Evolutionary conservation across 1,140 invertebrate genomes (phyloP), one percentile per base, ranked within the genome.

Genomic region (Popillia japonica): DNA sequence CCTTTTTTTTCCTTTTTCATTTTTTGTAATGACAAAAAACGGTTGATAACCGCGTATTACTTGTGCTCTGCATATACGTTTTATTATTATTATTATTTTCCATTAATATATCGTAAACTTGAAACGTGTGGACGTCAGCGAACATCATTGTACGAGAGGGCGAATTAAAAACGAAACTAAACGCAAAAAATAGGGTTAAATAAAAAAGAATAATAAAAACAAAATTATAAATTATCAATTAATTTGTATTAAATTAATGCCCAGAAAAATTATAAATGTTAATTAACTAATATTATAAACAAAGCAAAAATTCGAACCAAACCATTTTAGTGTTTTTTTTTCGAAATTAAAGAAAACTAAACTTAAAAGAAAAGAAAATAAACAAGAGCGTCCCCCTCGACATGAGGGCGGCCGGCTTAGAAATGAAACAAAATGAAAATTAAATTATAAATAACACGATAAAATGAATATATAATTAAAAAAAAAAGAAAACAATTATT

Each of bases 141-240:
- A 82, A 84, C 79, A 80, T 79, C 81, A 79, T n/a, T n/a, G n/a
- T 77, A 80, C 79, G 81, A 84, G 79, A 83, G 82, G 82, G 79
- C 81, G 78, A 79, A 77, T n/a, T 79, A 76, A 76, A 68, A 72
- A 72, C 17, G n/a, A 59, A 79, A 79, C 42, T n/a, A 11, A 48
- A 59, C 48, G 14, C 42, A 79, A 61, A 79, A 76, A 73, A 76
- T 20, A 27, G 61, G 61, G 61, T 64, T 64, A 64, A 64, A 59
- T 34, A 76, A 64, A n/a, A n/a, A 64, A 41, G 27, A 40, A 59
- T 44, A 76, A 76, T 59, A 76, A 76, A 48, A 76, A 76, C 48
- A 76, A 76, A 76, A 76, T 44, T 17, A 27, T 55, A 76, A 76
- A 76, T 76, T 27, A 76, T 76, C 44, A 76, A 59, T 40, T 55